Evolutionary conservation across 92 coral and sea anemone genomes (phyloP), one percentile per base, ranked within the genome.

Genomic region (Ricordea florida): DNA sequence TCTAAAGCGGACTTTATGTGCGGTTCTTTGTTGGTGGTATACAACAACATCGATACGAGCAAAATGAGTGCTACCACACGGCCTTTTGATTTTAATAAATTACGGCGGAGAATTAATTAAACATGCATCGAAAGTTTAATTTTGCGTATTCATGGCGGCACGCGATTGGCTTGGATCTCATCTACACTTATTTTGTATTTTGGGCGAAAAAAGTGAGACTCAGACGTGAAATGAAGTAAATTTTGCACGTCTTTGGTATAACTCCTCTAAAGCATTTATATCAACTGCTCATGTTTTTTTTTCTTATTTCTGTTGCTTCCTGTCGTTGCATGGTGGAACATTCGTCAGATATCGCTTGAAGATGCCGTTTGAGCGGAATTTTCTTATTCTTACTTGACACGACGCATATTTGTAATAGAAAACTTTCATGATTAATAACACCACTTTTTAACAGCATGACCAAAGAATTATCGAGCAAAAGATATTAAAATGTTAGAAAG

Each of bases 91-190:
- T 79, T 82, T 72, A 82, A 74, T 82, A 75, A 82, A 78, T 69
- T 29, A 66, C 81, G 89, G 64, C 84, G 56, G 63, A 45, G 51
- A 72, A 76, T 83, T 77, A 76, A 83, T 83, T 76, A 76, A 68
- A 76, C 71, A 76, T 83, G 74, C 84, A 83, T 76, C 78, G 74
- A 62, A 38, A 68, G 83, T 76, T 79, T 76, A 83, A 83, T 83
- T 46, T 68, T 70, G 84, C 76, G 74, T 83, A 76, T 84, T n/a
- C n/a, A n/a, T n/a, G n/a, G n/a, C n/a, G n/a, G n/a, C 77, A 29
- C 13, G 53, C 65, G 15, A 69, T 40, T 69, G 77, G 77, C 63
- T 34, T 20, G 53, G 18, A 14, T 41, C n/a, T n/a, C n/a, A n/a
- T 62, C 52, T 69, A 42, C 77, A 38, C 65, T 9, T 69, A 53